Percentiles rank a stretch among this genome's conserved stretches.
phyloP scores from a whole-genome alignment of 2,888 invertebrate genomes.

The Brenthis hecate region DNA sequence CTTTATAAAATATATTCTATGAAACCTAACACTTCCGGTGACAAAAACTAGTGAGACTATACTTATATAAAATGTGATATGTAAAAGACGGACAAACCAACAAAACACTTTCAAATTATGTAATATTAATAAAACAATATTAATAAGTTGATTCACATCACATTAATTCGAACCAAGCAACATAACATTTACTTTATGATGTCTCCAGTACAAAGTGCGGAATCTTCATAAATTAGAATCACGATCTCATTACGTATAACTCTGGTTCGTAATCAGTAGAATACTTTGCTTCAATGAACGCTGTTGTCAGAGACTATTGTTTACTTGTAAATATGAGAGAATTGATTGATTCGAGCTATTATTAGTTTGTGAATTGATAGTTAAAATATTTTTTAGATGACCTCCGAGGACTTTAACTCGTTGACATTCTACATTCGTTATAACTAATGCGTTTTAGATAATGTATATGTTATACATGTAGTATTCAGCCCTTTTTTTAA shows the following conservation, averaged over 20 bases:
- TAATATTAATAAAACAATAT: too few relatives aligned
- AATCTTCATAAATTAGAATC: slow-evolving; percentile 46
- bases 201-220: slow-evolving; percentile 28
- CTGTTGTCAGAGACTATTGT: slow-evolving; percentile 18
- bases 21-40: too few relatives aligned
- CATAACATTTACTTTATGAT: slow-evolving; percentile 13
- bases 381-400: neutral
- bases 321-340: slow-evolving; percentile 13
- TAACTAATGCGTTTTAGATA: too few relatives aligned
- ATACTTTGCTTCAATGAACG: slow-evolving; percentile 32
- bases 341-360: slow-evolving; percentile 1
- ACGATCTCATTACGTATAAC: slow-evolving; percentile 46
- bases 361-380: neutral
- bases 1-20: too few relatives aligned
- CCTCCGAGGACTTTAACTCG: too few relatives aligned
- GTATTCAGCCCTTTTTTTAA: too few relatives aligned
- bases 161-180: slow-evolving; percentile 10
- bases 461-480: too few relatives aligned
- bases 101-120: too few relatives aligned
- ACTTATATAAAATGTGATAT: too few relatives aligned
- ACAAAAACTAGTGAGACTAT: too few relatives aligned
- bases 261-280: slow-evolving; percentile 37
- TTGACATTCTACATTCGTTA: too few relatives aligned
- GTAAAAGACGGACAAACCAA: too few relatives aligned
- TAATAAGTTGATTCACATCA: neutral